phyloP scores from a whole-genome alignment of 1,140 invertebrate genomes.

The Drosophila kanapiae region DNA sequence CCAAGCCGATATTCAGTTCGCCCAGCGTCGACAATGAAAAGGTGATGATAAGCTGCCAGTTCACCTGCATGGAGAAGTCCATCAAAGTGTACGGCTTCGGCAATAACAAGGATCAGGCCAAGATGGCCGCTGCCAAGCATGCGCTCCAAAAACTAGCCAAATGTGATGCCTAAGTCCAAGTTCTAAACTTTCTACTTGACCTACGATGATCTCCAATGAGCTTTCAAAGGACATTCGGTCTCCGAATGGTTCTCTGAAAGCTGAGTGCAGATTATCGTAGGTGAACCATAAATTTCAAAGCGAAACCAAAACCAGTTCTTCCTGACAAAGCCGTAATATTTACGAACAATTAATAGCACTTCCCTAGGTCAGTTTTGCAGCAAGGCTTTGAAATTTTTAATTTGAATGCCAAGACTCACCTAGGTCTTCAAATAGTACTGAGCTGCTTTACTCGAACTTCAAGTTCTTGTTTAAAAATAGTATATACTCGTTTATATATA shows the following conservation, averaged over 20 bases:
- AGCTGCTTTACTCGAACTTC: too few relatives aligned
- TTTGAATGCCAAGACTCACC: too few relatives aligned
- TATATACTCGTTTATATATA: too few relatives aligned
- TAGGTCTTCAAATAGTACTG: too few relatives aligned
- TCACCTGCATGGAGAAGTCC: slow-evolving; percentile 86
- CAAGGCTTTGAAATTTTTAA: too few relatives aligned
- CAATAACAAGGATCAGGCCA: slow-evolving; percentile 89
- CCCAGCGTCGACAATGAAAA: slow-evolving; percentile 73
- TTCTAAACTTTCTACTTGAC: neutral
- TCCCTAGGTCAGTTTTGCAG: too few relatives aligned
- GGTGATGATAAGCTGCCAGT: slow-evolving; percentile 88
- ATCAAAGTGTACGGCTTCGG: slow-evolving; percentile 90
- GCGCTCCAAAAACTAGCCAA: slow-evolving; percentile 86
- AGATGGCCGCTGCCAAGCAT: slow-evolving; percentile 91
- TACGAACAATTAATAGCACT: neutral
- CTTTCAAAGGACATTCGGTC: slow-evolving; percentile 6
- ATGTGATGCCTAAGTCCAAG: slow-evolving; percentile 34
- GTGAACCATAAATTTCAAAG: neutral
- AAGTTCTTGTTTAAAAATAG: too few relatives aligned
- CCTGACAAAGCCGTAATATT: neutral
- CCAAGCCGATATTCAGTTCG: slow-evolving; percentile 87
- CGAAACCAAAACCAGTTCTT: neutral
- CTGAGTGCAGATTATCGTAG: neutral
- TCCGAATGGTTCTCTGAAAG: slow-evolving; percentile 8
- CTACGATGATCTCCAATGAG: slow-evolving; percentile 1